These are phyloP conservation scores for Cephalopachus bancanus DNA, from an alignment of 2,797 vertebrate genomes.

Conservation along the genomic window DNA sequence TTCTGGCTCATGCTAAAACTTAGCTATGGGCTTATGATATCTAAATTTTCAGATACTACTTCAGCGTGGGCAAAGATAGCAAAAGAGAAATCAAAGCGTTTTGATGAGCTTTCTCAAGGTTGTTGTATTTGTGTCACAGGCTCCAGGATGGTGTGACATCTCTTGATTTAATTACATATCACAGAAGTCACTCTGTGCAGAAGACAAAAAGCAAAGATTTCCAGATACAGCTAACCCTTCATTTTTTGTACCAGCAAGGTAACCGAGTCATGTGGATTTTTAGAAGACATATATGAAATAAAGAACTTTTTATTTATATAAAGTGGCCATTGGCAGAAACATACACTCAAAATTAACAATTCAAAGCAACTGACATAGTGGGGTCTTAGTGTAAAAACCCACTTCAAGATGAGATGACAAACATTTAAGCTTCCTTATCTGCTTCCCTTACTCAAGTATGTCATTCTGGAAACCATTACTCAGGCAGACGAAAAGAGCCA, in stretches of 20 bases:
- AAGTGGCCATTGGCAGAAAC: background rate
- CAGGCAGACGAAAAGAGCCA: conserved; percentile 21
- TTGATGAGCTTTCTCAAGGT: background rate
- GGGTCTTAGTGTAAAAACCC: background rate
- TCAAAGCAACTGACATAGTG: background rate
- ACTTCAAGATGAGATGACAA: conserved; percentile 8
- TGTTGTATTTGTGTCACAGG: background rate
- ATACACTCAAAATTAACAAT: conserved; percentile 10
- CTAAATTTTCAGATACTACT: background rate
- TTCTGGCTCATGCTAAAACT: conserved; percentile 33
- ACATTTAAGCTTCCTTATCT: background rate
- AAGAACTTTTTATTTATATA: background rate
- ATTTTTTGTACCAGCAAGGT: background rate
- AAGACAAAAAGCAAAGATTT: conserved; percentile 58
- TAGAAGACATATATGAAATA: background rate
- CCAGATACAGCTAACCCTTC: background rate
- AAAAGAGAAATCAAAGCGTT: background rate
- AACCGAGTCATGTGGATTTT: background rate
- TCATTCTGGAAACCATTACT: conserved; percentile 54
- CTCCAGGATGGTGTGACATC: background rate
- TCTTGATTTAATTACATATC: background rate
- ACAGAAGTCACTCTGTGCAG: background rate
- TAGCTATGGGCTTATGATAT: background rate
- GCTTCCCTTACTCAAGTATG: background rate
- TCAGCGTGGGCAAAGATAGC: background rate